Conservation (phyloP, 2,888 invertebrate genomes). For the Lottia scabra region DNA sequence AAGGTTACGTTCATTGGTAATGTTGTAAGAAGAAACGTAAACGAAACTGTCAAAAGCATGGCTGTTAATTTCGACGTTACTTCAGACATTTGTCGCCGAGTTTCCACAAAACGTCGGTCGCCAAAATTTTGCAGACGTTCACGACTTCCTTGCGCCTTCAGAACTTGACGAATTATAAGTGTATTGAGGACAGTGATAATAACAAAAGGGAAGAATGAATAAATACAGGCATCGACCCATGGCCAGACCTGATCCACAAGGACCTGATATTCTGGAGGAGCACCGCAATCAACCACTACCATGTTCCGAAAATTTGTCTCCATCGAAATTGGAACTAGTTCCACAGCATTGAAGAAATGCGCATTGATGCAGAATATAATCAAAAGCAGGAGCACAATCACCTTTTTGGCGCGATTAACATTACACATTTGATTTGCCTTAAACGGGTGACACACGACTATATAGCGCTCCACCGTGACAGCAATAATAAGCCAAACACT, state of each 20-base stretch:
- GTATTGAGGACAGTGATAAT: conserved; percentile 58
- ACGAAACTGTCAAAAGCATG: conserved; percentile 65
- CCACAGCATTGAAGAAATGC: conserved; percentile 63
- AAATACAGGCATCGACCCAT: conserved; percentile 64
- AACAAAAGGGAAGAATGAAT: conserved; percentile 61
- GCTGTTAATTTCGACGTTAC: conserved; percentile 55
- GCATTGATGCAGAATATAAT: conserved; percentile 53
- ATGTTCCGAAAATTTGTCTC: conserved; percentile 29
- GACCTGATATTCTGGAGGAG: conserved; percentile 24
- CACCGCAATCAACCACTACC: conserved; percentile 34
- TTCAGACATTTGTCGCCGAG: conserved; percentile 32
- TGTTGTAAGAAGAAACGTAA: conserved; percentile 63
- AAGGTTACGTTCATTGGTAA: conserved; percentile 59
- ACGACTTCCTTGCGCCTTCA: conserved; percentile 31
- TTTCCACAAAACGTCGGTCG: conserved; percentile 6
- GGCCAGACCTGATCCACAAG: conserved; percentile 58
- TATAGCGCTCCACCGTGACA: conserved; percentile 63
- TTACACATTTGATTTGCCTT: conserved; percentile 59
- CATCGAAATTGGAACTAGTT: conserved; percentile 29
- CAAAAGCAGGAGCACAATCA: conserved; percentile 46
- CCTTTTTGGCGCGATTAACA: conserved; percentile 50
- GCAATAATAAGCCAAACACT: conserved; percentile 67
- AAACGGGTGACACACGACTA: conserved; percentile 65
- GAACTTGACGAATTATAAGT: conserved; percentile 61
- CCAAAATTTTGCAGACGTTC: conserved; percentile 18